Evolutionary conservation across 2,113 vertebrate genomes (phyloP), one percentile per base, ranked within the genome.

Genomic region (Neodon shergylaensis): DNA sequence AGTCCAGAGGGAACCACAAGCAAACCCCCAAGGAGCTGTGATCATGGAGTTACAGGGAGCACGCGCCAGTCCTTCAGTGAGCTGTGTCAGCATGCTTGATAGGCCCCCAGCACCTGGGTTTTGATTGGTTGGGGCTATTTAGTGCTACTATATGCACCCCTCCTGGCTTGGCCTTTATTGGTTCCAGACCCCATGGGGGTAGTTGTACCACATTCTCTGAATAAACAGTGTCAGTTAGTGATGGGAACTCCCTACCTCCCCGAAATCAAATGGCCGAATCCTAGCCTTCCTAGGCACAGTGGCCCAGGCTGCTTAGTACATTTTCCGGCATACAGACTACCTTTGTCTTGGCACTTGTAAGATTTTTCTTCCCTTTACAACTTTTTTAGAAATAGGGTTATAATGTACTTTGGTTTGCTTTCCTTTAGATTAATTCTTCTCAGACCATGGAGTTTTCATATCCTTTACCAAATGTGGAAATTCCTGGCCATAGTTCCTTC

Each of bases 261-360:
- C 3, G 11, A n/a, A 42, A 66, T 11, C 14, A 49, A 42, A 19
- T 21, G 12, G 24, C 22, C 36, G 28, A 44, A 16, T 31, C 17
- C 9, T 47, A 39, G 33, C 61, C 33, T 78, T 39, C 21, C 22
- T 13, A n/a, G 7, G 66, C 4, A 58, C 49, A 49, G 33, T 79
- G 1, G 24, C 6, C 54, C 65, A 31, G 70, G 21, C 54, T 54
- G 44, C 77, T 21, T 14, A 17, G 4, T 36, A 3, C 0, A 1
- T 17, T 11, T 49, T 28, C 36, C 63, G 10, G 13, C 47, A 42
- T 9, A 22, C 17, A 36, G 5, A 3, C 54, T 31, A 0, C 36
- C 28, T 22, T 22, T 52, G 7, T 54, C 26, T 24, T 12, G 39
- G 58, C 28, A 7, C 1, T 24, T 24, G 7, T 33, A 0, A 39